Evolutionary conservation across 2,888 invertebrate genomes (phyloP).

Genomic region (Dicycla oo): DNA sequence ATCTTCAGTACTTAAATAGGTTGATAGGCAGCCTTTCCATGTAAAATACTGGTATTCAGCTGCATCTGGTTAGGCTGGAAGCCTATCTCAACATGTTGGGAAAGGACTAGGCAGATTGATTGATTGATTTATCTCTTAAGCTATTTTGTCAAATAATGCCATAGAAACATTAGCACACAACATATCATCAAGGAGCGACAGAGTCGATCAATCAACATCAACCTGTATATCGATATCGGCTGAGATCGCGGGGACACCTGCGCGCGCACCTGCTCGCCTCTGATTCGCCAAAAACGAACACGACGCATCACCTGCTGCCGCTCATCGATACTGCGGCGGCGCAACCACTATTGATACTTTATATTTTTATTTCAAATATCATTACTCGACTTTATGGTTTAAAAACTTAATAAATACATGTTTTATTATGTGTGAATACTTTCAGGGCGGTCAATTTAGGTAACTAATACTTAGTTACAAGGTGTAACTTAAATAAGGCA

Average conservation of each 20-base stretch:
- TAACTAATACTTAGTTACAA: too few relatives aligned
- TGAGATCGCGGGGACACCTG: constrained; percentile 86
- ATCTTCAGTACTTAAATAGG: too few relatives aligned
- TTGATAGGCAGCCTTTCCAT: too few relatives aligned
- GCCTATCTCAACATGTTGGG: too few relatives aligned
- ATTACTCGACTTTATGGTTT: constrained; percentile 2
- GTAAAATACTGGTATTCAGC: too few relatives aligned
- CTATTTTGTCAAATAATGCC: background rate
- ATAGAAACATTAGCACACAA: too few relatives aligned
- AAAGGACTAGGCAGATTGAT: too few relatives aligned
- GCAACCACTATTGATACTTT: constrained; percentile 47
- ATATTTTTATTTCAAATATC: constrained; percentile 42
- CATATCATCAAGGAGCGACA: constrained; percentile 5
- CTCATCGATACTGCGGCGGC: constrained; percentile 66
- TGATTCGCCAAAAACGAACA: constrained; percentile 89
- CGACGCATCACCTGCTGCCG: constrained; percentile 84
- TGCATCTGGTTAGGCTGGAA: too few relatives aligned
- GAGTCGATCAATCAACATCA: constrained; percentile 66
- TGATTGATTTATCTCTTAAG: too few relatives aligned
- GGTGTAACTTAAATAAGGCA: too few relatives aligned
- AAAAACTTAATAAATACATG: background rate
- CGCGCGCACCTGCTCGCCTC: constrained; percentile 83
- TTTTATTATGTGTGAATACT: background rate
- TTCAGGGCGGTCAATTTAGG: background rate
- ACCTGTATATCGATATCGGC: constrained; percentile 82